phyloP scores from a whole-genome alignment of 1,140 invertebrate species.

The Drosophila funebris region DNA sequence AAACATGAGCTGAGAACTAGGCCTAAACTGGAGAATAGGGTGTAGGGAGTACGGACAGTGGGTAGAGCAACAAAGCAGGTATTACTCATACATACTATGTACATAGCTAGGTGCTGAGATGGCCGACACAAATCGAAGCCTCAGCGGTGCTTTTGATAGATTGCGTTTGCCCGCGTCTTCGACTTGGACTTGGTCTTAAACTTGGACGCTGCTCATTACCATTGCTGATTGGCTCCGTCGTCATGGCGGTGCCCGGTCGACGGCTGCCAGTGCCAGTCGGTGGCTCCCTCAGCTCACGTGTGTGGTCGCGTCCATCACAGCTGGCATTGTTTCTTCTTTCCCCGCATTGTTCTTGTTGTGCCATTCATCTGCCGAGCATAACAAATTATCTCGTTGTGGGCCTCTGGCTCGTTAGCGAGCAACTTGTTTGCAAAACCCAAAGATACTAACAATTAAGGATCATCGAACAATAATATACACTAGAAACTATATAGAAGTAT shows the following conservation, averaged over 20 bases:
- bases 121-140: constrained; percentile 56
- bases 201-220: constrained; percentile 60
- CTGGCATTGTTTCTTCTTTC: constrained; percentile 35
- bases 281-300: constrained; percentile 49
- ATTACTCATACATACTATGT: constrained; percentile 21
- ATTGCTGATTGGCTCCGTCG: constrained; percentile 63
- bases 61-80: background rate
- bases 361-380: constrained; percentile 60
- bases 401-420: constrained; percentile 67
- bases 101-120: constrained; percentile 27
- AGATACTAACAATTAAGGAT: constrained; percentile 39
- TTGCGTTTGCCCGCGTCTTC: constrained; percentile 41
- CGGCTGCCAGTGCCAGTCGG: background rate
- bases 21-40: constrained; percentile 10
- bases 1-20: constrained; percentile 62
- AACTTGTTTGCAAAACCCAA: constrained; percentile 63
- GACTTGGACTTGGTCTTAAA: constrained; percentile 23
- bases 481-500: background rate
- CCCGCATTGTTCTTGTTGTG: constrained; percentile 24
- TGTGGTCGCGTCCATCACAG: constrained; percentile 72
- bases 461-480: constrained; percentile 45
- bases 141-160: constrained; percentile 73
- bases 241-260: background rate
- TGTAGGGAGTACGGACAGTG: background rate
- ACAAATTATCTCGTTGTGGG: constrained; percentile 73